Conservation (phyloP, 2,113 vertebrate species). For the Empidonax alnorum region DNA sequence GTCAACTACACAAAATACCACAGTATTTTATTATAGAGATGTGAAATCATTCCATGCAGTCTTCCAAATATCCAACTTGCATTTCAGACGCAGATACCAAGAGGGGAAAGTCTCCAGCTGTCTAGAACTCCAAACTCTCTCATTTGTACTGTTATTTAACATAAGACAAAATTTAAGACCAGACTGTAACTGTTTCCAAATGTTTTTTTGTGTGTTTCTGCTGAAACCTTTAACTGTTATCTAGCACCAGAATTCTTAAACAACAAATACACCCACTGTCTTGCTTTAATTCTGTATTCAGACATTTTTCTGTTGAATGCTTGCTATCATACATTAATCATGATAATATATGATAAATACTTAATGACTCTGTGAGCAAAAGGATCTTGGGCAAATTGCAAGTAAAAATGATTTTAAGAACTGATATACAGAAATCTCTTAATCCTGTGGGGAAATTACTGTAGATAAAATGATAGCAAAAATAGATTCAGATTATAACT, state of each 20-base stretch:
- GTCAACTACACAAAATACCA: background rate
- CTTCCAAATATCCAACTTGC: conserved; percentile 51
- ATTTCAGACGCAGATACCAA: conserved; percentile 54
- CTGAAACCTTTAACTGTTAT: conserved; percentile 39
- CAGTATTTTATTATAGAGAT: conserved; percentile 35
- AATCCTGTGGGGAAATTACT: background rate
- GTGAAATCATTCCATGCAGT: conserved; percentile 47
- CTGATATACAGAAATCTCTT: background rate
- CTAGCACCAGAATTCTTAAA: background rate
- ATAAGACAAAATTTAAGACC: conserved; percentile 51
- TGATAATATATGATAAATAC: conserved; percentile 6
- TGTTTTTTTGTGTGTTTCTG: conserved; percentile 34
- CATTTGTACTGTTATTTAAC: conserved; percentile 51
- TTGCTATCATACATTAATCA: background rate
- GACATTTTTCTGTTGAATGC: background rate
- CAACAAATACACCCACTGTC: background rate
- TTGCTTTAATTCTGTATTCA: background rate
- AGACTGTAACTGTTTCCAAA: conserved; percentile 57
- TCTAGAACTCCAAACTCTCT: conserved; percentile 34
- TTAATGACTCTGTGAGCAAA: background rate
- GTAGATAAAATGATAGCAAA: background rate
- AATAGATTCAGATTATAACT: background rate
- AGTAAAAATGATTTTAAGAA: background rate
- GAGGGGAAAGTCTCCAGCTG: conserved; percentile 36
- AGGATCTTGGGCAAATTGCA: background rate